Conservation (phyloP, 1,140 invertebrate genomes). For the Argopecten irradians region DNA sequence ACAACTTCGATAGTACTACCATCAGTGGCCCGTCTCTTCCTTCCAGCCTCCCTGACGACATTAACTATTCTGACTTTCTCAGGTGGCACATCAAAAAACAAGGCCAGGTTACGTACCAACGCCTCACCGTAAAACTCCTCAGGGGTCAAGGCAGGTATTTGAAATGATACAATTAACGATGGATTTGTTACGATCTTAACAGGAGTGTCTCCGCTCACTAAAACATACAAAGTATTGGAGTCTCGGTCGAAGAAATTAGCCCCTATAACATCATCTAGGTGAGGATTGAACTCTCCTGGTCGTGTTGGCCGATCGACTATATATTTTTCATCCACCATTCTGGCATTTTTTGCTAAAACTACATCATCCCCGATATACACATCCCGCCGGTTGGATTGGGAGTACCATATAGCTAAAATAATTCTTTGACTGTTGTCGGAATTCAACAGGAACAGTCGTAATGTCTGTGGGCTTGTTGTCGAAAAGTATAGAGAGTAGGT, state of each 20-base stretch:
- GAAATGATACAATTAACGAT: slow-evolving; percentile 60
- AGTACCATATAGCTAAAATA: slow-evolving; percentile 62
- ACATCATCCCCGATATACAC: slow-evolving; percentile 60
- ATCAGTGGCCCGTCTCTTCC: slow-evolving; percentile 41
- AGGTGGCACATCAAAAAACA: slow-evolving; percentile 62
- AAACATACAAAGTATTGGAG: slow-evolving; percentile 53
- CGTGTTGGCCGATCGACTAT: slow-evolving; percentile 45
- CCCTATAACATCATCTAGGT: slow-evolving; percentile 41
- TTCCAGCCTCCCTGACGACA: slow-evolving; percentile 54
- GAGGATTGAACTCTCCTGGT: slow-evolving; percentile 33
- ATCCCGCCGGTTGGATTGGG: slow-evolving; percentile 65
- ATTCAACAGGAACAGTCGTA: slow-evolving; percentile 65
- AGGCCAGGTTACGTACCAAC: slow-evolving; percentile 66
- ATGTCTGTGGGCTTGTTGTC: slow-evolving; percentile 64
- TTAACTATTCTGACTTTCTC: slow-evolving; percentile 65
- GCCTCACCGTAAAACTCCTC: slow-evolving; percentile 70
- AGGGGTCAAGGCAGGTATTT: slow-evolving; percentile 60
- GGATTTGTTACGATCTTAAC: slow-evolving; percentile 47
- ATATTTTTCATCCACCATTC: slow-evolving; percentile 42
- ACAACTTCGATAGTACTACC: slow-evolving; percentile 28
- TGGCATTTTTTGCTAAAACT: slow-evolving; percentile 61
- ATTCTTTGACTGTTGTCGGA: slow-evolving; percentile 55
- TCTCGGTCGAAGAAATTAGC: slow-evolving; percentile 61
- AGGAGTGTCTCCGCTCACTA: slow-evolving; percentile 47
- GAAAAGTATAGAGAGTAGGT: slow-evolving; percentile 63